Evolutionary conservation across 2,113 vertebrate genomes (phyloP).

Genomic region (Passer domesticus): DNA sequence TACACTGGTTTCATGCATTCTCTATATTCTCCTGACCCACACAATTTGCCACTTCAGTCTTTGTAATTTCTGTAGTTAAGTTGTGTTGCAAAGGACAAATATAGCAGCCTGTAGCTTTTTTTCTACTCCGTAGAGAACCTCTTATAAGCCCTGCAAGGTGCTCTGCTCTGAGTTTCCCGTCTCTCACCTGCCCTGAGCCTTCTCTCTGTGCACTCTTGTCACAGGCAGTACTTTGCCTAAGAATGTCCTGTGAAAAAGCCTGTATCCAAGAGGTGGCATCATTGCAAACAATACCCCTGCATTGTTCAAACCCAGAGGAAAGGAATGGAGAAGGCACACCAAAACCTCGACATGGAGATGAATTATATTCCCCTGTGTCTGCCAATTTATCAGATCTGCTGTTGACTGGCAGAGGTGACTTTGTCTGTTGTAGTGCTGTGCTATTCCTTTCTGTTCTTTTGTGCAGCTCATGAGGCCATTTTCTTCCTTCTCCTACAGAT

Average conservation of each 20-base stretch:
- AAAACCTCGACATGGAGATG: not conserved
- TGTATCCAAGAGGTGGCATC: not conserved
- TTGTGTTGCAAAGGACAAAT: not conserved
- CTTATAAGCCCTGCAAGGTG: not conserved
- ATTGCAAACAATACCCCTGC: not conserved
- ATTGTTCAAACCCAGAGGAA: not conserved
- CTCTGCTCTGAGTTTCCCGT: not conserved
- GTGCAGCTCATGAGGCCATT: not conserved
- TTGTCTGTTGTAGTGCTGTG: not conserved
- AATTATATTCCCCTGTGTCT: not conserved
- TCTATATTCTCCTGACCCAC: not conserved
- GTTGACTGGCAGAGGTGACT: not conserved
- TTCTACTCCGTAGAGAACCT: not conserved
- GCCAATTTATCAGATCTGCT: not conserved
- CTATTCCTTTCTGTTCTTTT: not conserved
- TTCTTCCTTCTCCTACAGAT: slow-evolving; percentile 73
- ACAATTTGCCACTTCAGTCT: not conserved
- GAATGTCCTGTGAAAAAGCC: not conserved
- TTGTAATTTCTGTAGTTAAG: not conserved
- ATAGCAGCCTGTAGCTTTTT: not conserved
- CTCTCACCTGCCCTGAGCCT: not conserved
- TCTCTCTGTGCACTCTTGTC: not conserved
- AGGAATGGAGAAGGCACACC: not conserved
- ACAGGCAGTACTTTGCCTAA: not conserved
- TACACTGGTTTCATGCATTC: not conserved